Evolutionary conservation across 2,113 vertebrate species (phyloP).

Genomic region (Electrona antarctica): DNA sequence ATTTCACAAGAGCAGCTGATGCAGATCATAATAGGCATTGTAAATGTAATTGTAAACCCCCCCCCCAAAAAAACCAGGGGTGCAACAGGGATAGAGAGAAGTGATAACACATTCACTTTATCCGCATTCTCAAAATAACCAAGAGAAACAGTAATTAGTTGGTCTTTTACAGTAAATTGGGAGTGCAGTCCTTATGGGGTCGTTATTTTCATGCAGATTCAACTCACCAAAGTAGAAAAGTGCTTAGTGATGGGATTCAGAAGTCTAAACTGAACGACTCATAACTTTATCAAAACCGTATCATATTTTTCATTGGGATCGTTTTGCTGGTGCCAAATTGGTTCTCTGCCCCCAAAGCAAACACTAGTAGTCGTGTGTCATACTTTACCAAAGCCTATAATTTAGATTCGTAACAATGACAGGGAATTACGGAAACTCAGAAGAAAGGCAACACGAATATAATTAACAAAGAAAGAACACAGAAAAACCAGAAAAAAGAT

Average conservation of each 20-base stretch:
- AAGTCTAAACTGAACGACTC: conserved; percentile 36
- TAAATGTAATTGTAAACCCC: no score
- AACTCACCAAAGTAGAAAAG: conserved; percentile 58
- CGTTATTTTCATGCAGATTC: conserved; percentile 65
- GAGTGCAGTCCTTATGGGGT: conserved; percentile 39
- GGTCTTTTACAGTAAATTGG: conserved; percentile 55
- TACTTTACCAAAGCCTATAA: not conserved
- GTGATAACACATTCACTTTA: conserved; percentile 1
- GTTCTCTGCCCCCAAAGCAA: conserved; percentile 4
- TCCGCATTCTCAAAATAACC: conserved; percentile 23
- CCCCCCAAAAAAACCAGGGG: no score
- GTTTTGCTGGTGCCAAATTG: conserved; percentile 15
- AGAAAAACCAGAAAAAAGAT: not conserved
- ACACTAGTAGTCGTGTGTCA: not conserved
- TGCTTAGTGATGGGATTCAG: conserved; percentile 51
- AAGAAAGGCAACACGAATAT: not conserved
- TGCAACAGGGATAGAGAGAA: not conserved
- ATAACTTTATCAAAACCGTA: conserved; percentile 26
- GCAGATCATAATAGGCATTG: conserved; percentile 18
- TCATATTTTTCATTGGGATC: conserved; percentile 31
- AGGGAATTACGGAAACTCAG: conserved; percentile 15
- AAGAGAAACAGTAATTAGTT: conserved; percentile 48
- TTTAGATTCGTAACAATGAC: not conserved
- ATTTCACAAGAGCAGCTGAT: conserved; percentile 3
- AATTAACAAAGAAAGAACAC: conserved; percentile 23